Percentiles rank a stretch among this genome's conserved stretches.
These are phyloP conservation scores for Suricata suricatta DNA, from an alignment of 2,113 vertebrate species.

Conservation along the genomic window DNA sequence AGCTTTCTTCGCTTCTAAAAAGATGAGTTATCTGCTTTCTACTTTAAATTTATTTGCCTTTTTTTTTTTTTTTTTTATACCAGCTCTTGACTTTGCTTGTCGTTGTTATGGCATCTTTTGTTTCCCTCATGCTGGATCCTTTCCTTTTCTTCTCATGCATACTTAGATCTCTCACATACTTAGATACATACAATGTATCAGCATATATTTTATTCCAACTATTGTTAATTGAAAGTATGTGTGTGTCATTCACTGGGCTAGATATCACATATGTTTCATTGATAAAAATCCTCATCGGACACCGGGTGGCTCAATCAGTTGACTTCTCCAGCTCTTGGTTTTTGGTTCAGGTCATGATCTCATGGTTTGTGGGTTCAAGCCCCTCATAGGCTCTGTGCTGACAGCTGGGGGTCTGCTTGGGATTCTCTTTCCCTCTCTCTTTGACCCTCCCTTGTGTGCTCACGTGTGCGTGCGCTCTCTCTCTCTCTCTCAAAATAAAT, in stretches of 20 bases:
- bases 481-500: no score
- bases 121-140: background rate
- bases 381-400: no score
- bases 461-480: no score
- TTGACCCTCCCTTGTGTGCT: no score
- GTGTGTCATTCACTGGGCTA: background rate
- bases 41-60: background rate
- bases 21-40: background rate
- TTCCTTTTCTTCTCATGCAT: conserved; percentile 12
- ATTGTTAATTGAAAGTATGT: background rate
- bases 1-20: conserved; percentile 11
- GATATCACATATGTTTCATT: background rate
- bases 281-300: background rate
- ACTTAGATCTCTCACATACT: background rate
- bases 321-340: no score
- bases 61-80: background rate
- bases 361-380: no score
- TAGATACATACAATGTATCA: background rate
- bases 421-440: no score
- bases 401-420: no score
- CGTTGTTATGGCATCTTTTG: background rate
- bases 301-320: no score
- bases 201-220: background rate
- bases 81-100: background rate
- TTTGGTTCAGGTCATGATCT: no score